Conservation (phyloP, 2,797 vertebrate species). For the Hemibagrus guttatus region DNA sequence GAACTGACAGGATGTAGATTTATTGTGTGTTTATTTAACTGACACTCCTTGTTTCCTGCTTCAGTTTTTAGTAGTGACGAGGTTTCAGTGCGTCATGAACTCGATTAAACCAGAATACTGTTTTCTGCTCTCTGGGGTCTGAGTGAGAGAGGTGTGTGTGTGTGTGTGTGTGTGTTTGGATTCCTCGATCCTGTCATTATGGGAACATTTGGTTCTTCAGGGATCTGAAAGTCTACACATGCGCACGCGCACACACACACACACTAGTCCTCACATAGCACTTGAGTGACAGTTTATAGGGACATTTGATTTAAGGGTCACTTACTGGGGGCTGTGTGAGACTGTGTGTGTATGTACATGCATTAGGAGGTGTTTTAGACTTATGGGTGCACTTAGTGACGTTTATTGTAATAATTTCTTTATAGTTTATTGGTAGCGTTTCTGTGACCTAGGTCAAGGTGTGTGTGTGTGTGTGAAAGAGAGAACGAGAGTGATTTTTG, state of each 20-base stretch:
- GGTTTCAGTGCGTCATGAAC: neutral
- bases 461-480: too few species aligned
- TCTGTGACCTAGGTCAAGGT: too few species aligned
- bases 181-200: neutral
- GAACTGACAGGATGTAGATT: neutral
- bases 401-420: neutral
- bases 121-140: neutral
- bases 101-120: neutral
- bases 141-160: neutral
- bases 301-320: slow-evolving; percentile 10
- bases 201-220: neutral
- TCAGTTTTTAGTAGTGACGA: neutral
- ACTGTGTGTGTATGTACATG: slow-evolving; percentile 43
- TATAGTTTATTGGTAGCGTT: too few species aligned
- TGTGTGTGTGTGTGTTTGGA: neutral
- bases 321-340: slow-evolving; percentile 32
- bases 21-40: neutral
- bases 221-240: too few species aligned
- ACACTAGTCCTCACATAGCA: neutral
- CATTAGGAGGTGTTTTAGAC: neutral
- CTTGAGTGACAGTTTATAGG: neutral
- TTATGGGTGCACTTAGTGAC: slow-evolving; percentile 19
- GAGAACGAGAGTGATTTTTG: too few species aligned
- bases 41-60: neutral
- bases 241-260: neutral